Base-by-base conservation (phyloP, 2,113 vertebrate species). In the Serilophus lunatus region DNA sequence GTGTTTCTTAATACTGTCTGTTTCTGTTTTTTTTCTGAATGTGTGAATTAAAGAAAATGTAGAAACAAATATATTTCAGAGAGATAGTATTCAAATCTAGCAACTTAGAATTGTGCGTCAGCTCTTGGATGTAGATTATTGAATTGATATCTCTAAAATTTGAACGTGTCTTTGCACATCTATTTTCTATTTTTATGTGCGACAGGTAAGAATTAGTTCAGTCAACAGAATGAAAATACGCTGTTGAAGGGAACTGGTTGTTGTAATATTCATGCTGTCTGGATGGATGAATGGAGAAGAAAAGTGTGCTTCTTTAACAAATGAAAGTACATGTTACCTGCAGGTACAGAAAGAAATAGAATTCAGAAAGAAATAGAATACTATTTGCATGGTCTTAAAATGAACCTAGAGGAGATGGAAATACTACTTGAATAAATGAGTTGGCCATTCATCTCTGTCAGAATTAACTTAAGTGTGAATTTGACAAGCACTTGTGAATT, bases 31-130 rank as follows among this genome's bases (percentile, higher is more conserved):
- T 53, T 77, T 72, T 63, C 14, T 91, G 74, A 91, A 53, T 2
- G n/a, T 91, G 50, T 91, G 66, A 92, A 86, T 82, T 87, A 74
- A 89, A 83, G 72, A 87, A 89, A 45, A 54, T 74, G 61, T 86
- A 61, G 75, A 82, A 89, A 45, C 49, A 89, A 86, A 24, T 82
- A 35, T 31, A 24, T 72, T 84, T 85, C 26, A 28, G 77, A 78
- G 61, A 84, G 63, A 16, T 50, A 45, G 1, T 69, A 47, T 92
- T 82, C 16, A 66, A 75, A 69, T 81, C n/a, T 51, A 64, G 28
- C 47, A 81, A 12, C 64, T 83, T 88, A 24, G 1, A 36, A 9
- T 59, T 69, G 15, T 63, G 10, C 65, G 14, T 63, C 71, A 56
- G 25, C 33, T 71, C 38, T 69, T 59, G 23, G 22, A 33, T 83